Base-by-base conservation (phyloP, 1,140 invertebrate genomes). In the Hycleus cichorii region DNA sequence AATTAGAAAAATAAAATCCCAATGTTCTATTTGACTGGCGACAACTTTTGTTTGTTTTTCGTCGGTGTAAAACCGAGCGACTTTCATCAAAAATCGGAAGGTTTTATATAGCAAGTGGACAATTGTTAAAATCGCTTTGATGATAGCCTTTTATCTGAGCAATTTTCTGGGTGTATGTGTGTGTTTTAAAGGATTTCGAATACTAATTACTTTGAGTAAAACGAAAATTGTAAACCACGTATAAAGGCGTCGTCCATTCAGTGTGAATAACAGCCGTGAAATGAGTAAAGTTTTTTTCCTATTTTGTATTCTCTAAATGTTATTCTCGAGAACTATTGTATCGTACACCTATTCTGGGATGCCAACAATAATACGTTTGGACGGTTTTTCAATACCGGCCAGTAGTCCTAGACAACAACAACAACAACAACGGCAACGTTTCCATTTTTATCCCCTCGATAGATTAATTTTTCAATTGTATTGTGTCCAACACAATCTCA, bases 211-310 rank as follows among this genome's bases (percentile, higher is more conserved):
- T 42, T 47, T 39, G 11, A 9, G 57, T 49, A 52, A 52, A 58
- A 58, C 57, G 52, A 58, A 58, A 58, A 38, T 42, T 53, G 39
- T 52, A 47, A 52, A 46, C 39, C 49, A 25, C 40, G 44, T 44
- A 39, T 55, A 59, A 63, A 32, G 51, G 47, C 50, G 58, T 39
- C 18, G 18, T 53, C 39, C 53, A 47, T 63, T 63, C 51, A 63
- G 55, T 47, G 27, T 47, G 52, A 51, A 63, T 63, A 63, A 63
- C 52, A 59, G 44, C 47, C 60, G 60, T 63, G 60, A 63, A 63
- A 63, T 63, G 57, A 63, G 60, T 50, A 59, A 48, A 44, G 32
- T 51, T 55, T 59, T 63, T 63, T 53, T 32, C 32, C 32, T 5
- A 4, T 18, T 18, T 18, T 18, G 18, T 32, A 32, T 32, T 32